phyloP scores from a whole-genome alignment of 2,113 vertebrate genomes.

The Hyperoodon ampullatus region DNA sequence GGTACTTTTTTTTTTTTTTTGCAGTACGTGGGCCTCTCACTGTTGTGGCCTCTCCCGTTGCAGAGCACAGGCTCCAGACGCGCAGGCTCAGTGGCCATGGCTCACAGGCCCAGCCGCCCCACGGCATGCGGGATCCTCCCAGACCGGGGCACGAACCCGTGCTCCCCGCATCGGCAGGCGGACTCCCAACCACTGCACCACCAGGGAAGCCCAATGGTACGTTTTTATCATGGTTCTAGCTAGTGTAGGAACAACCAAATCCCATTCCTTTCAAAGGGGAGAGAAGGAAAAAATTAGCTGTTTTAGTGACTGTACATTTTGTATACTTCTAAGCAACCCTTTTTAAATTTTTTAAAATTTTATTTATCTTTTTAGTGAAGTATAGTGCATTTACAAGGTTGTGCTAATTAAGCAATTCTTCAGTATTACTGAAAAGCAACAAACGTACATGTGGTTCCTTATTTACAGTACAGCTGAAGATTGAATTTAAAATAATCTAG shows the following conservation, averaged over 20 bases:
- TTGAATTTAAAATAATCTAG: conserved; percentile 72
- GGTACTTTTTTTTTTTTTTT: background rate
- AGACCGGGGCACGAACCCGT: too few species aligned
- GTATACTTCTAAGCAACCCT: background rate
- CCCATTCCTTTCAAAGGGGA: background rate
- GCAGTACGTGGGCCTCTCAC: too few species aligned
- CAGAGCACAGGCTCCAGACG: too few species aligned
- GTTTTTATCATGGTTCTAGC: background rate
- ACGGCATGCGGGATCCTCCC: too few species aligned
- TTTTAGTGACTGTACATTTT: background rate
- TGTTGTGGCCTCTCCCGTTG: too few species aligned
- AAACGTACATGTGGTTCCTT: background rate
- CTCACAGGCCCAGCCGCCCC: too few species aligned
- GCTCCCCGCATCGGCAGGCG: too few species aligned
- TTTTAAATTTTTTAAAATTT: background rate
- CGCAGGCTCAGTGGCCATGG: too few species aligned
- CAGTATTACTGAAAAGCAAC: background rate
- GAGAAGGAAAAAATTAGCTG: background rate
- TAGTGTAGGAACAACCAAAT: background rate
- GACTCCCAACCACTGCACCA: too few species aligned
- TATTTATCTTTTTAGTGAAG: background rate
- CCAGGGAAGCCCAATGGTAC: conserved; percentile 13
- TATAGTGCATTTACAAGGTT: background rate
- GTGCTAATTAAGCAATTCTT: background rate
- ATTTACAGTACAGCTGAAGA: background rate